phyloP scores from a whole-genome alignment of 1,140 invertebrate species.

The Drosophila carrolli region DNA sequence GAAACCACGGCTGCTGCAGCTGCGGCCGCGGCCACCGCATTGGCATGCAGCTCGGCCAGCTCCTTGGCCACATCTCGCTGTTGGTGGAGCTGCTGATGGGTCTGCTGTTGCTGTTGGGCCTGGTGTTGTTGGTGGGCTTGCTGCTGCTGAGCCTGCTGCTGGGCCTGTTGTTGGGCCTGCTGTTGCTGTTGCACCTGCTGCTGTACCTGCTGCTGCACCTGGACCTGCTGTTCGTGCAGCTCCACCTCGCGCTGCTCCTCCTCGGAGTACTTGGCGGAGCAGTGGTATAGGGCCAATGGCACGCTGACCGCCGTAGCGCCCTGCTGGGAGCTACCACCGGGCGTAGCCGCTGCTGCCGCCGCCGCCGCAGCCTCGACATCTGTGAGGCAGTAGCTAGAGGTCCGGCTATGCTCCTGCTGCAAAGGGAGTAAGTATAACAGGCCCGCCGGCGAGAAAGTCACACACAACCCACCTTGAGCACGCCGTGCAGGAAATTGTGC shows the following conservation, averaged over 20 bases:
- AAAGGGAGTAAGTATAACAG: not conserved
- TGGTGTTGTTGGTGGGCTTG: constrained; percentile 49
- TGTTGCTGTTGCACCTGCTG: constrained; percentile 27
- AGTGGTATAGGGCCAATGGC: constrained; percentile 65
- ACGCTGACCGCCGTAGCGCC: constrained; percentile 48
- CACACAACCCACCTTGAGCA: constrained; percentile 52
- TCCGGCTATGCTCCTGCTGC: constrained; percentile 66
- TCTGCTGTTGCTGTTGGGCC: constrained; percentile 35
- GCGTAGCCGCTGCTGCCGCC: constrained; percentile 27
- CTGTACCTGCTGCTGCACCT: constrained; percentile 40
- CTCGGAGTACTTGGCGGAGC: constrained; percentile 66
- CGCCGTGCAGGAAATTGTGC: constrained; percentile 79
- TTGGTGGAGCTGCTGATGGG: constrained; percentile 22
- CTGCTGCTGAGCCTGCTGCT: constrained; percentile 49
- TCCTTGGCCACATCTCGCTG: constrained; percentile 63
- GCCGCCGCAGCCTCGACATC: constrained; percentile 61
- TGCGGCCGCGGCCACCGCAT: constrained; percentile 55
- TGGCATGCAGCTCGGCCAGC: constrained; percentile 60
- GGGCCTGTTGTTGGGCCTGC: constrained; percentile 38
- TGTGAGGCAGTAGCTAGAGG: constrained; percentile 68
- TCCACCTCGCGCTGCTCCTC: constrained; percentile 65
- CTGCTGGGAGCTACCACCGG: constrained; percentile 27
- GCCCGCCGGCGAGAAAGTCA: not conserved
- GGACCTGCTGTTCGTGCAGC: constrained; percentile 51
- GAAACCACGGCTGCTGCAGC: constrained; percentile 42